Base-by-base conservation (phyloP, 35 echinoderm and acorn worm species). In the Apostichopus japonicus region DNA sequence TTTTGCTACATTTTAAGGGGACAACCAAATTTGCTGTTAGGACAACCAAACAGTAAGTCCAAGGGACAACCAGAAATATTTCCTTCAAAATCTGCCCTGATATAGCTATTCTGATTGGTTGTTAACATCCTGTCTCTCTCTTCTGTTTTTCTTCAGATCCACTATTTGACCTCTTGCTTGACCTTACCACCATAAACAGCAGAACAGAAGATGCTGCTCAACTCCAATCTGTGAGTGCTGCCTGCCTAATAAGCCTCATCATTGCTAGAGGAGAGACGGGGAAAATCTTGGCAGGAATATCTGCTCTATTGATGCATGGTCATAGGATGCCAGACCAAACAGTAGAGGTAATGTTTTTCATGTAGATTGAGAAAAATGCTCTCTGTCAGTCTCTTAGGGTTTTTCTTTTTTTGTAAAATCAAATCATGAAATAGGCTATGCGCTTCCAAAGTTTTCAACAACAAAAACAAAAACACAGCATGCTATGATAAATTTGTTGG, bases 251-350 rank as follows among this genome's bases (percentile, higher is more conserved):
- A 33, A 96, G 95, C 80, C 90, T 96, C n/a, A 93, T 96, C 63
- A 94, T 96, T 73, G 97, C 97, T 53, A 95, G 92, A 65, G 95
- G 97, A 54, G 94, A 99, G 76, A 99, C 97, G 0, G 97, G 95
- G 53, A 99, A 99, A 89, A 63, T 96, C 17, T 71, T 99, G 22
- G 77, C 97, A n/a, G 97, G 93, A 8, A 93, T 99, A 56, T 93
- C 97, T 27, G 89, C 97, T 14, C 75, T 99, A 16, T 92, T 99
- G n/a, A 96, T 96, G 95, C 94, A 92, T 17, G 92, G 94, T 21
- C 92, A 93, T 24, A 90, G 92, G 52, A 44, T 79, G 10, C 55
- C 79, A 77, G 56, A 65, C 72, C 86, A 89, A 51, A 72, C 61
- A 67, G 86, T 89, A 10, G 86, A 89, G 86, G 86, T 89, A 89